These are phyloP conservation scores for Hanleya hanleyi DNA, from an alignment of 2,888 invertebrate genomes.

Conservation along the genomic window DNA sequence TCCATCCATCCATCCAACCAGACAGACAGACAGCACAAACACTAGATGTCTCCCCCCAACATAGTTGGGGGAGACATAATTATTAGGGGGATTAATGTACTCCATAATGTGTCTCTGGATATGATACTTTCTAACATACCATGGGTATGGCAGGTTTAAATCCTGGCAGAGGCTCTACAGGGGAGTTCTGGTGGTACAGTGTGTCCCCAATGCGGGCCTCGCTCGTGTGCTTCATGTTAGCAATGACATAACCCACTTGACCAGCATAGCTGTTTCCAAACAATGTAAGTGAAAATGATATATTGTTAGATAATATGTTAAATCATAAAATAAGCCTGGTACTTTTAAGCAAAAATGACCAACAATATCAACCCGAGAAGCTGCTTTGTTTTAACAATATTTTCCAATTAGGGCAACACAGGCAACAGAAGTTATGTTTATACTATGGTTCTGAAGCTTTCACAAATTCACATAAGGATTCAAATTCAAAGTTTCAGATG, in stretches of 20 bases:
- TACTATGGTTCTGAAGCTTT: no score
- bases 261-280: constrained; percentile 84
- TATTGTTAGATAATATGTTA: not conserved
- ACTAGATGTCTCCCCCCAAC: no score
- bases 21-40: no score
- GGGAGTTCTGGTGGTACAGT: constrained; percentile 76
- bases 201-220: constrained; percentile 88
- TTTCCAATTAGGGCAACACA: no score
- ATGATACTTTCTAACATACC: constrained; percentile 76
- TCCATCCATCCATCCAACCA: no score
- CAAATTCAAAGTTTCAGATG: no score
- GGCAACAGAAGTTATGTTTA: no score
- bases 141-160: constrained; percentile 84
- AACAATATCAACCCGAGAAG: not conserved
- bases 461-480: no score
- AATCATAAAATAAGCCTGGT: not conserved
- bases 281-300: constrained; percentile 14
- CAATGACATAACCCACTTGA: constrained; percentile 92
- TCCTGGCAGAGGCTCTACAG: constrained; percentile 79
- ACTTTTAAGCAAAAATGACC: not conserved
- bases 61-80: no score
- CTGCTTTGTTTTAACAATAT: no score
- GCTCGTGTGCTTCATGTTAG: constrained; percentile 84
- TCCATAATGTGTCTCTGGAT: no score
- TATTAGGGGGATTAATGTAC: no score